Evolutionary conservation across 1,140 invertebrate genomes (phyloP), one percentile per base, ranked within the genome.

Genomic region (Atta texana): DNA sequence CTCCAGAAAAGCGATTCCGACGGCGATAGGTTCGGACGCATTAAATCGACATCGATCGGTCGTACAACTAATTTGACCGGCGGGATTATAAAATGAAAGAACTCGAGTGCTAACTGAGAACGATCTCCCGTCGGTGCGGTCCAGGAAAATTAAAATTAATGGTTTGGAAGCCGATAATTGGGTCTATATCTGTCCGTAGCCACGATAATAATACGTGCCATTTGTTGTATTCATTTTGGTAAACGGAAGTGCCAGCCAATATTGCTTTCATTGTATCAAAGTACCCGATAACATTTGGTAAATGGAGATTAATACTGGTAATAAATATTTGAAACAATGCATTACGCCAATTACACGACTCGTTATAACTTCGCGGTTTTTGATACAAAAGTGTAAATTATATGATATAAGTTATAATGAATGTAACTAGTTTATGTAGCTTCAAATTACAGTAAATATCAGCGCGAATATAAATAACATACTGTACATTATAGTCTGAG

Each of bases 31-130:
- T 89, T 81, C 86, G 88, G 88, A 87, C 75, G 81, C 88, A 89
- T 92, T 92, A 92, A 92, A 86, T 85, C 85, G 88, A 84, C 71
- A 87, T 90, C 80, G 88, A 91, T 88, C 80, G 84, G 31, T 87
- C 78, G 24, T 63, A 77, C 86, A 86, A 87, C 75, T 88, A 87
- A 92, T 92, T 91, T 90, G 87, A 69, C 53, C 64, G 64, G 39
- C 64, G 53, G 44, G 69, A 84, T 12, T 71, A 18, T 66, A 85
- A 85, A 85, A 78, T 49, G 74, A 85, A 55, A 82, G 64, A 61
- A 64, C 24, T n/a, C 39, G 51, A 86, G 31, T 69, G 55, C 5
- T 21, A 31, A 10, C 8, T 24, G 68, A 72, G 34, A 72, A 82
- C 55, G 80, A 72, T 61, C 59, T 24, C 34, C n/a, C 31, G 18